phyloP scores from a whole-genome alignment of 2,888 invertebrate species.

The Tiliacea citrago region DNA sequence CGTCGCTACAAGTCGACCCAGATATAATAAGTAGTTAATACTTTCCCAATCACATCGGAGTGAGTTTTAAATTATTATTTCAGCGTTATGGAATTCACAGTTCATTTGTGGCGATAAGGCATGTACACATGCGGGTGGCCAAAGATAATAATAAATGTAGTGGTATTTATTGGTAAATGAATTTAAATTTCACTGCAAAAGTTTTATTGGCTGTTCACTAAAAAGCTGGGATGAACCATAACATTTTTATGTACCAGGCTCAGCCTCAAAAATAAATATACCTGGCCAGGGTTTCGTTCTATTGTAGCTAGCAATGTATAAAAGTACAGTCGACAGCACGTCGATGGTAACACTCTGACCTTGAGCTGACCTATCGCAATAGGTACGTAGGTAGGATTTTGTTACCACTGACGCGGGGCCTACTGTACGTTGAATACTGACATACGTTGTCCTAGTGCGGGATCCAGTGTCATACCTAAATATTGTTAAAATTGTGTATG shows the following conservation, averaged over 20 bases:
- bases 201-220: neutral
- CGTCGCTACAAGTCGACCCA: slow-evolving; percentile 1
- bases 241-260: neutral
- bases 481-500: too few relatives aligned
- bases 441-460: too few relatives aligned
- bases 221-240: neutral
- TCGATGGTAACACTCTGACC: neutral
- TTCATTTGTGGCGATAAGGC: slow-evolving; percentile 55
- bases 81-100: slow-evolving; percentile 56
- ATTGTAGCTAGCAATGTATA: neutral
- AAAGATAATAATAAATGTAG: slow-evolving; percentile 24
- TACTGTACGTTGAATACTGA: neutral
- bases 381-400: too few relatives aligned
- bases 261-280: neutral
- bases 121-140: slow-evolving; percentile 40
- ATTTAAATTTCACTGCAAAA: neutral
- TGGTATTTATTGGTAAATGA: slow-evolving; percentile 18
- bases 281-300: neutral
- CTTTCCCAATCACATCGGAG: slow-evolving; percentile 34
- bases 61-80: slow-evolving; percentile 57
- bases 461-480: too few relatives aligned
- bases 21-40: slow-evolving; percentile 41
- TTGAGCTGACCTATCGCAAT: neutral
- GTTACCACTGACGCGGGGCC: too few relatives aligned
- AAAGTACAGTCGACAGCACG: neutral